Evolutionary conservation across 2,888 invertebrate species (phyloP).

Genomic region (Drosophila ezoana): DNA sequence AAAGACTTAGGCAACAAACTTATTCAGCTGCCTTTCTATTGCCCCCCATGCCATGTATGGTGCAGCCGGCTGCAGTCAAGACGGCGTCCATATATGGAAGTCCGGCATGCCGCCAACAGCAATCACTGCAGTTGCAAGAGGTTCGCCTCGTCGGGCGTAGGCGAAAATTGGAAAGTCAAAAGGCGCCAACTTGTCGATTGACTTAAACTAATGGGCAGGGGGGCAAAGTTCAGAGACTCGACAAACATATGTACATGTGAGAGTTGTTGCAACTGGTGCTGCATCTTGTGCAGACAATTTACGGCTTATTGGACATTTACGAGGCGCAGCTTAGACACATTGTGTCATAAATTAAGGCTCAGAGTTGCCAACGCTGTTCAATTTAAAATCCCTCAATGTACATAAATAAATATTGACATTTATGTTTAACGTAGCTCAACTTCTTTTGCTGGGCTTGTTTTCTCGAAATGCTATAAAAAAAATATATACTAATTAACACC

Average conservation of each 20-base stretch:
- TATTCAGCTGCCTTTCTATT: constrained; percentile 45
- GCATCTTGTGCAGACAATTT: constrained; percentile 44
- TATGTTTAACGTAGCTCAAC: constrained; percentile 55
- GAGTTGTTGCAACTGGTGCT: constrained; percentile 1
- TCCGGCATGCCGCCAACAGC: constrained; percentile 35
- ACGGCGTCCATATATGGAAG: constrained; percentile 38
- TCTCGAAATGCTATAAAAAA: constrained; percentile 33
- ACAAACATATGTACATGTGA: constrained; percentile 7
- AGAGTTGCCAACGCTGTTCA: constrained; percentile 23
- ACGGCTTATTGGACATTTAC: constrained; percentile 55
- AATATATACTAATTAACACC: constrained; percentile 71
- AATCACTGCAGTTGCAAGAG: constrained; percentile 12
- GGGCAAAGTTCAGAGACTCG: constrained; percentile 39
- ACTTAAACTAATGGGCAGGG: constrained; percentile 1
- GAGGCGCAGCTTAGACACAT: constrained; percentile 56
- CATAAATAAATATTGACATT: constrained; percentile 74
- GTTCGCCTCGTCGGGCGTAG: constrained; percentile 45
- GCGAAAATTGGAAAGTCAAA: constrained; percentile 74
- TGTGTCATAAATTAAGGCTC: constrained; percentile 43
- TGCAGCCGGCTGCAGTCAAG: constrained; percentile 27
- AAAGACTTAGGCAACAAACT: constrained; percentile 62
- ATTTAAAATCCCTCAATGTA: constrained; percentile 23
- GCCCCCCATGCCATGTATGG: constrained; percentile 42
- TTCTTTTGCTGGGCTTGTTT: constrained; percentile 7
- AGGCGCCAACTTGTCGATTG: constrained; percentile 57